These are phyloP conservation scores for Pherbina coryleti DNA, from an alignment of 2,888 invertebrate genomes.

Conservation along the genomic window DNA sequence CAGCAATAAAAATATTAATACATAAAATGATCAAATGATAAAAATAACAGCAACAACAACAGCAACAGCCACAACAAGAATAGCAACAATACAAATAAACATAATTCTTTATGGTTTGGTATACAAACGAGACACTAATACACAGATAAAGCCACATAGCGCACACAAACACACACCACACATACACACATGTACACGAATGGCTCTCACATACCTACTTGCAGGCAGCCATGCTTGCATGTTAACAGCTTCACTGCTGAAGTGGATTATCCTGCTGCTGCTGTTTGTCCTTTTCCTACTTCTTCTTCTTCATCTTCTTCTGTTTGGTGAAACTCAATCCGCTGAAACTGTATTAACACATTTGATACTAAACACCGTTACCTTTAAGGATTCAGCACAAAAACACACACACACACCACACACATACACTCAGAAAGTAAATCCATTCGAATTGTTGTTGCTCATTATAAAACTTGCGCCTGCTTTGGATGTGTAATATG, in stretches of 20 bases:
- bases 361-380: neutral
- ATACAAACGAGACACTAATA: neutral
- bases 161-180: neutral
- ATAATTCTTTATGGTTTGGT: slow-evolving; percentile 21
- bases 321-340: neutral
- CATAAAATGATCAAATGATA: neutral
- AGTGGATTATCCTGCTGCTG: slow-evolving; percentile 7
- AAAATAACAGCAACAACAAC: neutral
- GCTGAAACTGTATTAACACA: neutral
- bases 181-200: neutral
- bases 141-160: neutral
- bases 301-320: neutral
- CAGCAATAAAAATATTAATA: neutral
- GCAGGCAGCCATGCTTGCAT: neutral
- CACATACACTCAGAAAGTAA: neutral
- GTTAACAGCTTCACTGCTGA: neutral
- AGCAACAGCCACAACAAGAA: neutral
- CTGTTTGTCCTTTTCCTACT: neutral
- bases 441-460: neutral
- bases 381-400: neutral
- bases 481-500: neutral
- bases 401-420: neutral
- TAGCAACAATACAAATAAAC: neutral
- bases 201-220: neutral
- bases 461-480: neutral